Conservation (phyloP, 1,140 invertebrate species). For the Caenorhabditis inopinata region DNA sequence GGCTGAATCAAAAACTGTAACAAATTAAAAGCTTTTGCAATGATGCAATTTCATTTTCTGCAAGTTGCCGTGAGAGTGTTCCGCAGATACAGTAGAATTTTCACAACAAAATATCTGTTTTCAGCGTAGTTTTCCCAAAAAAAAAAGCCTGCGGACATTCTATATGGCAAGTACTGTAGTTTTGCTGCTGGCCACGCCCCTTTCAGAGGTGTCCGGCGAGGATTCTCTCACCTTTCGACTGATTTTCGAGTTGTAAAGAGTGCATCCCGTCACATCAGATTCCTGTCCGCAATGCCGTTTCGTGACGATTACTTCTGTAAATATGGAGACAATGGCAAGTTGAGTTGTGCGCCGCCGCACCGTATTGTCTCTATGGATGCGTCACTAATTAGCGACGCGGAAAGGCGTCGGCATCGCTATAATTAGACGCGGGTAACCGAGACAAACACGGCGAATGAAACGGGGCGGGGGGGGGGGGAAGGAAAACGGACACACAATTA, state of each 20-base stretch:
- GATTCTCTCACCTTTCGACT: conserved; percentile 31
- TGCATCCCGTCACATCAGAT: conserved; percentile 40
- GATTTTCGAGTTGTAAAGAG: conserved; percentile 38
- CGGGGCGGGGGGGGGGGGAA: not conserved
- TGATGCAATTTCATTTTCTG: no score
- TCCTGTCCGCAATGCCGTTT: conserved; percentile 30
- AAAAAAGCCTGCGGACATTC: no score
- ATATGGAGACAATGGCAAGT: not conserved
- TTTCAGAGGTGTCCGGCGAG: no score
- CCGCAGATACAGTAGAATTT: no score
- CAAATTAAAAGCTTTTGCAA: no score
- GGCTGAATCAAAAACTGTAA: no score
- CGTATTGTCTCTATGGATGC: not conserved
- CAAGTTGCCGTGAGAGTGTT: no score
- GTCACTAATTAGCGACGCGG: not conserved
- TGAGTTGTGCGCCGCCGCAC: not conserved
- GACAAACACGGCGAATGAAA: no score
- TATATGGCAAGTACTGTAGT: no score
- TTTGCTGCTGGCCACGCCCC: no score
- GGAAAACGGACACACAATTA: not conserved
- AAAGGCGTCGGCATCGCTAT: conserved; percentile 9
- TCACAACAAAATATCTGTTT: no score
- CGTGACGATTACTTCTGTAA: conserved; percentile 40
- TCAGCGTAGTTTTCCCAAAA: no score
- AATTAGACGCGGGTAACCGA: not conserved